Base-by-base conservation (phyloP, 2,888 invertebrate species). In the Acanthococcus lagerstroemiae region DNA sequence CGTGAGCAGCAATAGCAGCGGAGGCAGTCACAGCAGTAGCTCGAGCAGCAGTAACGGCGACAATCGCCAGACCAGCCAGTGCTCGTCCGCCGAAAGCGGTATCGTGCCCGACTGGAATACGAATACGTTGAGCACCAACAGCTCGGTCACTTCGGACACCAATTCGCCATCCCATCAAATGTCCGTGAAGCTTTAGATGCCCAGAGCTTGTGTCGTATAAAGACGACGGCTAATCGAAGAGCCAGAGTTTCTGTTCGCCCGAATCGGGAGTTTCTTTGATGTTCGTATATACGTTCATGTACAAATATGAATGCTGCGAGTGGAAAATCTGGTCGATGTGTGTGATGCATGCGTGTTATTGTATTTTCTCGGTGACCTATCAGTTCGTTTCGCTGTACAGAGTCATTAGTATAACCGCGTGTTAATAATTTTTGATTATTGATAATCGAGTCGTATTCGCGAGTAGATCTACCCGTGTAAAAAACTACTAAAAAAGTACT, bases 1-100 rank as follows among this genome's bases (percentile, higher is more conserved):
- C 19, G 85, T 88, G 73, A 83, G 84, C 72, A 70, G 71, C 56
- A 67, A 68, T 48, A 70, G 71, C 56, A 67, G 68, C 50, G 65
- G 70, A 24, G 68, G 70, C 37, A 68, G 69, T 50, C 65, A 69
- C 15, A 67, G 70, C 61, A 70, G 70, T 63, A 67, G 68, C 7
- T 66, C 69, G 12, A 71, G 70, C 46, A 69, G 70, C 30, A 68
- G 71, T 17, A 68, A 68, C 21, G 68, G 69, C 15, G 71, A 70
- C 52, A 68, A 70, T 22, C 67, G 68, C 5, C 69, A 68, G 46
- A 69, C 70, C 55, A 71, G 71, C 54, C 72, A 72, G 27, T 72
- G 72, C 61, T 72, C 72, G 25, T 72, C 72, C 26, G 71, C 71
- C 24, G 72, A 72, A 68, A 70, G 70, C 57, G 72, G 72, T 21